Conservation (phyloP, 1,140 invertebrate species). For the Heliothis virescens region DNA sequence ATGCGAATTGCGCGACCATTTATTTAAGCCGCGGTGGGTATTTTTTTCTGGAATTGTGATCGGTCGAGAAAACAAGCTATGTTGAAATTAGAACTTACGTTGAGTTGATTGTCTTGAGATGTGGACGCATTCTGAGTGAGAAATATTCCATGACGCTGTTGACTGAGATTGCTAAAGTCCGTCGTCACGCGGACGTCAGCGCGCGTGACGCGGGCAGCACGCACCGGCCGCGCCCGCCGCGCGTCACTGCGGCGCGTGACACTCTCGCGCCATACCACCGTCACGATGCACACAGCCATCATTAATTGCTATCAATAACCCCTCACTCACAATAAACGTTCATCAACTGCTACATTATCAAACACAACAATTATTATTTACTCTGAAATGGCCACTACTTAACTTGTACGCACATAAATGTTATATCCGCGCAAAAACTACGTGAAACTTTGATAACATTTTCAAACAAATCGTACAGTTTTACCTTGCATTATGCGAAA, state of each 20-base stretch:
- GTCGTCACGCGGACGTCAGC: slow-evolving; percentile 56
- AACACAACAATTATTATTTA: slow-evolving; percentile 44
- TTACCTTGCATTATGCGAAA: slow-evolving; percentile 32
- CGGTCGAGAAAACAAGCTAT: not conserved
- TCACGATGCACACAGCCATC: slow-evolving; percentile 27
- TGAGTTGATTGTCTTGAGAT: slow-evolving; percentile 15
- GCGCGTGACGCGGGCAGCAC: slow-evolving; percentile 58
- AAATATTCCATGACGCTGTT: slow-evolving; percentile 61
- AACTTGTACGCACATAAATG: slow-evolving; percentile 30
- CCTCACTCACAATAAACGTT: slow-evolving; percentile 41
- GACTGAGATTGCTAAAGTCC: slow-evolving; percentile 53
- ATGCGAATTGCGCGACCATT: slow-evolving; percentile 12
- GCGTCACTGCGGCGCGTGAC: slow-evolving; percentile 61
- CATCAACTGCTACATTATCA: slow-evolving; percentile 6
- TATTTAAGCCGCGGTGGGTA: not conserved
- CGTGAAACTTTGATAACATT: slow-evolving; percentile 32
- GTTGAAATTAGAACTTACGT: slow-evolving; percentile 4
- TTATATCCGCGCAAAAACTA: slow-evolving; percentile 29
- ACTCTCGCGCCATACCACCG: not conserved
- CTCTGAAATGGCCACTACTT: slow-evolving; percentile 11
- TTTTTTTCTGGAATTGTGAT: slow-evolving; percentile 8
- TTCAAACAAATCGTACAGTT: slow-evolving; percentile 16
- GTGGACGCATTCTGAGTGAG: slow-evolving; percentile 49
- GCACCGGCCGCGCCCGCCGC: slow-evolving; percentile 58
- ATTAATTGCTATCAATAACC: slow-evolving; percentile 34